Evolutionary conservation across 92 coral and sea anemone genomes (phyloP).

Genomic region (Chrysogorgia sp.): DNA sequence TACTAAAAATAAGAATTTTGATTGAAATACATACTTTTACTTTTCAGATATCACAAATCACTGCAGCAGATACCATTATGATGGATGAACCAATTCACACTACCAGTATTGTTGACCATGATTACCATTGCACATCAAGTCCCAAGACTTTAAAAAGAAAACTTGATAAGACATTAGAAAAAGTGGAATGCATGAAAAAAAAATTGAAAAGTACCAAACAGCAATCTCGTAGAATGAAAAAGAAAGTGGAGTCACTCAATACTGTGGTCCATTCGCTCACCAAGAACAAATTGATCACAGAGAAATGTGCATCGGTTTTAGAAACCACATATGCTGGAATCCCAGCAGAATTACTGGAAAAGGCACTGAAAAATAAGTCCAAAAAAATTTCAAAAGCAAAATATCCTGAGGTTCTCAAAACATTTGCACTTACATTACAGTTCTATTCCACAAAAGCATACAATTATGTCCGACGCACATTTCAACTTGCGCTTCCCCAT

Average conservation of each 20-base stretch:
- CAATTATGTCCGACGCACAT: neutral
- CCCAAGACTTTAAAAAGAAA: too few relatives aligned
- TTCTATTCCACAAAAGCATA: neutral
- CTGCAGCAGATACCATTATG: too few relatives aligned
- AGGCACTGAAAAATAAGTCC: neutral
- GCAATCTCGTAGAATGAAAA: neutral
- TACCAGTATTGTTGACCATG: neutral
- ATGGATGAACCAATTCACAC: too few relatives aligned
- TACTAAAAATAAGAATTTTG: too few relatives aligned
- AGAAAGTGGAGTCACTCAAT: neutral
- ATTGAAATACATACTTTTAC: too few relatives aligned
- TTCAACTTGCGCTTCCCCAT: slow-evolving; percentile 18
- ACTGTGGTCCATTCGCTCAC: too few relatives aligned
- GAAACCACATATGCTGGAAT: neutral
- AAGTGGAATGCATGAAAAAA: too few relatives aligned
- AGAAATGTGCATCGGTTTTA: slow-evolving; percentile 1
- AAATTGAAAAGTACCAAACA: neutral
- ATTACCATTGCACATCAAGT: neutral
- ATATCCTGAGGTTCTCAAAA: neutral
- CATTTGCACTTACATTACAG: slow-evolving; percentile 1
- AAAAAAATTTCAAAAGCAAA: neutral
- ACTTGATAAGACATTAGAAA: too few relatives aligned
- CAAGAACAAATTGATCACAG: neutral
- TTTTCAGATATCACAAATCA: too few relatives aligned
- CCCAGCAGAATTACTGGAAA: neutral